phyloP scores from a whole-genome alignment of 2,888 invertebrate species.

The Galeopsomyia nigrocyanea region DNA sequence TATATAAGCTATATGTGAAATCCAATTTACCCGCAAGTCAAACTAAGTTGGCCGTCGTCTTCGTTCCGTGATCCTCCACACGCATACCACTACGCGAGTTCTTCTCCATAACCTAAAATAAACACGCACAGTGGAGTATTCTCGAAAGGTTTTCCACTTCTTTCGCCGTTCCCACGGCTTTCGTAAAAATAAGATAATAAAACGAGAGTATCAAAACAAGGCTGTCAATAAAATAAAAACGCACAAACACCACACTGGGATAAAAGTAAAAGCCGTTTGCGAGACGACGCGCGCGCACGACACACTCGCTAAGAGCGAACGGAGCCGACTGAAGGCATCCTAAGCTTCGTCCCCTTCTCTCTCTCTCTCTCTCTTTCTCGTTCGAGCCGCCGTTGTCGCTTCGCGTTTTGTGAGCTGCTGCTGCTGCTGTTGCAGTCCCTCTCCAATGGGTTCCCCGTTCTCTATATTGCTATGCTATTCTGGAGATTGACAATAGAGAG shows the following conservation, averaged over 20 bases:
- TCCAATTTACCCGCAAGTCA: slow-evolving; percentile 13
- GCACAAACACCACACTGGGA: too few relatives aligned
- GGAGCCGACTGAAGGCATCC: slow-evolving; percentile 34
- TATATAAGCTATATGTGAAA: too few relatives aligned
- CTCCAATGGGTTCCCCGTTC: too few relatives aligned
- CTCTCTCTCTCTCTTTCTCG: slow-evolving; percentile 4
- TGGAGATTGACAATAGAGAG: too few relatives aligned
- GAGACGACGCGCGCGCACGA: slow-evolving; percentile 3
- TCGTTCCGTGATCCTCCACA: slow-evolving; percentile 1
- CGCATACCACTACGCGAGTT: background rate
- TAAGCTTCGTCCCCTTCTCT: background rate
- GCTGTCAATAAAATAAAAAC: too few relatives aligned
- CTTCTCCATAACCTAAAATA: slow-evolving; percentile 20
- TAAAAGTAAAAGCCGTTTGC: too few relatives aligned
- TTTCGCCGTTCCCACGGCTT: slow-evolving; percentile 12
- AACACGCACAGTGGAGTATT: slow-evolving; percentile 3
- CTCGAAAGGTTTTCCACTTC: slow-evolving; percentile 2
- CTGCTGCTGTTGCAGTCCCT: too few relatives aligned
- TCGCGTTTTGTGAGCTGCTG: background rate
- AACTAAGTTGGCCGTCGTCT: slow-evolving; percentile 3
- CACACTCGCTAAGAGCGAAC: slow-evolving; percentile 31
- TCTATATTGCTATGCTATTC: too few relatives aligned
- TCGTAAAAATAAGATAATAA: background rate
- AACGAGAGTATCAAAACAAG: too few relatives aligned
- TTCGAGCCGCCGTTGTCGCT: background rate